phyloP scores from a whole-genome alignment of 2,113 vertebrate genomes.

The Saimiri boliviensis region DNA sequence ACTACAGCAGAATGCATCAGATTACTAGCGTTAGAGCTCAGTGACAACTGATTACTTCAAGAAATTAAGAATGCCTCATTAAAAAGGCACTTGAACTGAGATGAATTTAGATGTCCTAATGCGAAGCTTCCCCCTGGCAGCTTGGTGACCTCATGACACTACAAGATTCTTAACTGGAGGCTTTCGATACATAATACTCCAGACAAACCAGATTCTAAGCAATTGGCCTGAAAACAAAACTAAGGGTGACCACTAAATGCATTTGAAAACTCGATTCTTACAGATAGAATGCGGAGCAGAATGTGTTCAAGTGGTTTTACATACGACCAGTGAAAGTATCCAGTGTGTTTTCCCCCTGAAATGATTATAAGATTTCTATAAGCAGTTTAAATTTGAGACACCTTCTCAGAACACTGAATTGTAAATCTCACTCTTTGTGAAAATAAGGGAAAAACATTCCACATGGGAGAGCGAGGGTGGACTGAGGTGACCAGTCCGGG shows the following conservation, averaged over 20 bases:
- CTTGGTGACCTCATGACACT: conserved; percentile 36
- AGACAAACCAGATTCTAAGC: conserved; percentile 59
- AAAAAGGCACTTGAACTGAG: conserved; percentile 28
- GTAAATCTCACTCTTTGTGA: conserved; percentile 38
- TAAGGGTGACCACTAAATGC: conserved; percentile 60
- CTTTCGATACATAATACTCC: conserved; percentile 70
- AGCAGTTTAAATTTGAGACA: conserved; percentile 65
- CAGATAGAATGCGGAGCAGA: conserved; percentile 38
- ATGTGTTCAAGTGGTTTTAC: conserved; percentile 41
- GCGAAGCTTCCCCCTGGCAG: conserved; percentile 21
- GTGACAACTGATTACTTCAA: conserved; percentile 26
- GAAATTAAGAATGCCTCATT: conserved; percentile 49
- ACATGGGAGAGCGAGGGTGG: conserved; percentile 37
- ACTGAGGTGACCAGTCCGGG: neutral
- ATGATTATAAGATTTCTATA: neutral
- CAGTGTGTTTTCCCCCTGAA: conserved; percentile 12
- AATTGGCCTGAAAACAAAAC: conserved; percentile 53
- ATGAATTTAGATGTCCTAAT: conserved; percentile 35
- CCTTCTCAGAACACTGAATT: conserved; percentile 12
- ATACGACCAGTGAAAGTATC: conserved; percentile 31
- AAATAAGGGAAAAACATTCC: neutral
- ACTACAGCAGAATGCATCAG: conserved; percentile 13
- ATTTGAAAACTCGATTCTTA: conserved; percentile 62
- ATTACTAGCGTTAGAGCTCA: conserved; percentile 26
- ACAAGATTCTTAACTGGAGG: conserved; percentile 60